Conservation (phyloP, 1,140 invertebrate species). For the Rhyzopertha dominica region DNA sequence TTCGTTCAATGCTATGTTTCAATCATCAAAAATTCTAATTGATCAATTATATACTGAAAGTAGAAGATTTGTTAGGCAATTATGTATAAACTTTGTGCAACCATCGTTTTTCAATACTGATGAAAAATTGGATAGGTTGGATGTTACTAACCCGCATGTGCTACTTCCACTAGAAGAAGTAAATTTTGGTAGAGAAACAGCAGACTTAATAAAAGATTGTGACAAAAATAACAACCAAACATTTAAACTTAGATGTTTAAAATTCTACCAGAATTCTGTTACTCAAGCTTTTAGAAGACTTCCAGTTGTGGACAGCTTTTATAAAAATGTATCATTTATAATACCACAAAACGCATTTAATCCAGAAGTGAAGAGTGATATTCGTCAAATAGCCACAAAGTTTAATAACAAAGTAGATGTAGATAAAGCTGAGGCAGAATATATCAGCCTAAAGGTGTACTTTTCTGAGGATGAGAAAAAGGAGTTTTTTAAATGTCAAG, state of each 20-base stretch:
- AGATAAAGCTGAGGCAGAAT: constrained; percentile 2
- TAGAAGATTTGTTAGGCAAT: no score
- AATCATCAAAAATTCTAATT: no score
- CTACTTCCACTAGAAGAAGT: no score
- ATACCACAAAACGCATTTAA: constrained; percentile 7
- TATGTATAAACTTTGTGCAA: no score
- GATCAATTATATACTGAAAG: no score
- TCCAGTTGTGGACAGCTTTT: constrained; percentile 7
- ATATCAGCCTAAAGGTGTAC: constrained; percentile 1
- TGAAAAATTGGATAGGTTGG: no score
- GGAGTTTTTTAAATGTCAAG: neutral
- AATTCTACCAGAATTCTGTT: constrained; percentile 13
- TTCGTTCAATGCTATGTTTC: no score
- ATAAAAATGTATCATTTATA: constrained; percentile 11
- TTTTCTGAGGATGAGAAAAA: constrained; percentile 10
- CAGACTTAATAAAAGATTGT: neutral
- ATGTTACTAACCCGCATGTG: no score
- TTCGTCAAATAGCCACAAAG: constrained; percentile 1
- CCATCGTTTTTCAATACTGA: no score
- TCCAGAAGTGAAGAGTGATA: constrained; percentile 3
- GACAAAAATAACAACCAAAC: constrained; percentile 8
- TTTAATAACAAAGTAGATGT: constrained; percentile 7
- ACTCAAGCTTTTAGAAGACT: constrained; percentile 10
- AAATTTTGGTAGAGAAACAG: no score
- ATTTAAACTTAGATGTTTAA: constrained; percentile 11